Percentiles rank a stretch among this genome's conserved stretches.
These are phyloP conservation scores for Cheilosia grossa DNA, from an alignment of 2,888 invertebrate species.

Conservation along the genomic window DNA sequence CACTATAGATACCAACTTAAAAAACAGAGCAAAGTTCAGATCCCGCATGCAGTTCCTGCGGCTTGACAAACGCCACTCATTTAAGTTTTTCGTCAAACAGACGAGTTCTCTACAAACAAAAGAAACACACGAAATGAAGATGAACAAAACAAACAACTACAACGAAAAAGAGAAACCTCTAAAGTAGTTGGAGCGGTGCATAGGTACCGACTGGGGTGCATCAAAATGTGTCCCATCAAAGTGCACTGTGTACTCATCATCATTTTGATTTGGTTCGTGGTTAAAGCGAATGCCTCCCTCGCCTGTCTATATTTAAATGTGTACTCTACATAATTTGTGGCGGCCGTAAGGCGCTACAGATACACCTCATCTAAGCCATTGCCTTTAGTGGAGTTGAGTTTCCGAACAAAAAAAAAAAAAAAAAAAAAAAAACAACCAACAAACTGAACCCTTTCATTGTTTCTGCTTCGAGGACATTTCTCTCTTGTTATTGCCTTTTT, in stretches of 20 bases:
- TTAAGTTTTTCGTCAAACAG: constrained; percentile 46
- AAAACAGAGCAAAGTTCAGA: constrained; percentile 24
- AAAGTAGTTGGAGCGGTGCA: constrained; percentile 56
- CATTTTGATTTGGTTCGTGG: constrained; percentile 40
- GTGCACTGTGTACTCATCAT: constrained; percentile 45
- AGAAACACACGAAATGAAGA: constrained; percentile 25
- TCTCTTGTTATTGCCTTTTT: constrained; percentile 20
- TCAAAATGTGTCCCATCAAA: constrained; percentile 33
- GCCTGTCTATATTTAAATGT: constrained; percentile 53
- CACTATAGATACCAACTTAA: no score
- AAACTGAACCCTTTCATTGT: constrained; percentile 46
- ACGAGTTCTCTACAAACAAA: neutral
- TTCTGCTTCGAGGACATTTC: constrained; percentile 48
- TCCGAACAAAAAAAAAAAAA: constrained; percentile 26
- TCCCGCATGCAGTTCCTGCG: constrained; percentile 11
- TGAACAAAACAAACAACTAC: constrained; percentile 44
- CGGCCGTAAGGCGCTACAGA: neutral
- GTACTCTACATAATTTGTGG: constrained; percentile 14
- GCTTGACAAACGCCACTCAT: constrained; percentile 25
- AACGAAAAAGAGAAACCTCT: constrained; percentile 30
- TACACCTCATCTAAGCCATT: constrained; percentile 28
- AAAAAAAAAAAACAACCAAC: constrained; percentile 10
- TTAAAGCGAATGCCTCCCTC: constrained; percentile 29
- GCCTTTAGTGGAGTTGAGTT: constrained; percentile 44
- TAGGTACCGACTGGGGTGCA: constrained; percentile 56